phyloP scores from a whole-genome alignment of 2,113 vertebrate genomes.

The Heterotilapia buettikoferi region DNA sequence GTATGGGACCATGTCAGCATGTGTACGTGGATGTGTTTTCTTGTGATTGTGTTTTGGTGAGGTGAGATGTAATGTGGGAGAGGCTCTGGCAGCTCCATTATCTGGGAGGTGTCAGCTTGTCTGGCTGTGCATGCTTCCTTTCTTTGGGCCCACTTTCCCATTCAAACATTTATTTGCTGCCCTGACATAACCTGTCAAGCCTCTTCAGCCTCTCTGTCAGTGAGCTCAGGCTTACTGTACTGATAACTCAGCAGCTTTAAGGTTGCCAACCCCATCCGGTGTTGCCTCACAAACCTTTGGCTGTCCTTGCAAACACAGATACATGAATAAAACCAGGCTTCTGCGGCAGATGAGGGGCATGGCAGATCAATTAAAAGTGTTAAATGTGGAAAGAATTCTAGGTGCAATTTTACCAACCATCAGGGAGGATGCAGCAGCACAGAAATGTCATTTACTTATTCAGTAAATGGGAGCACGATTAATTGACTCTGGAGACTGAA shows the following conservation, averaged over 20 bases:
- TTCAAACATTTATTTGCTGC: constrained; percentile 64
- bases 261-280: neutral
- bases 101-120: constrained; percentile 59
- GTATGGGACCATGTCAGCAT: neutral
- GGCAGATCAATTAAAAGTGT: constrained; percentile 49
- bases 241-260: constrained; percentile 13
- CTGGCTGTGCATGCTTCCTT: constrained; percentile 31
- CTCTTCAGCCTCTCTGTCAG: constrained; percentile 41
- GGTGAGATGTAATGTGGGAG: constrained; percentile 37
- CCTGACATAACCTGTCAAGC: constrained; percentile 49
- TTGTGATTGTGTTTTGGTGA: constrained; percentile 38
- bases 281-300: neutral
- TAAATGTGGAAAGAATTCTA: constrained; percentile 48
- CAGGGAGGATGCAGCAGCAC: constrained; percentile 12
- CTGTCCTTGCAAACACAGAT: neutral
- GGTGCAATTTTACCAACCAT: constrained; percentile 14
- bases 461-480: constrained; percentile 34
- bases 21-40: constrained; percentile 13
- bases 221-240: constrained; percentile 23
- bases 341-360: neutral
- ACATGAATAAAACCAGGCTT: neutral
- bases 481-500: constrained; percentile 22
- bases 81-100: constrained; percentile 65
- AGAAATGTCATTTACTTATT: constrained; percentile 52
- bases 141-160: constrained; percentile 52